phyloP scores from a whole-genome alignment of 2,113 vertebrate species.

The Rafetus swinhoei region DNA sequence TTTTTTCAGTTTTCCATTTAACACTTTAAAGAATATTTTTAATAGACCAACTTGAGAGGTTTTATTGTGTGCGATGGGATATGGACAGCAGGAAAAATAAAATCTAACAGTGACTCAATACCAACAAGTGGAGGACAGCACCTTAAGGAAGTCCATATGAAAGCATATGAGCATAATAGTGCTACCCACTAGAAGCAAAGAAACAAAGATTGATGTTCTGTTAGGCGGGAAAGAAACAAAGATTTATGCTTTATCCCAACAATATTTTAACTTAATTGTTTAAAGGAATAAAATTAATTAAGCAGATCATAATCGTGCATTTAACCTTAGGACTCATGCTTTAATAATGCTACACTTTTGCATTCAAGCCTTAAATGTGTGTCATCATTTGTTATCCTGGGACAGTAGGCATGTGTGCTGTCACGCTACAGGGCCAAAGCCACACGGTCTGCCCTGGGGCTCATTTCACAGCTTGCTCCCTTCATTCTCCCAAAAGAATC shows the following conservation, averaged over 20 bases:
- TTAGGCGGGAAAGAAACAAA: background rate
- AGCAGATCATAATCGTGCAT: constrained; percentile 16
- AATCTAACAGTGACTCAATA: background rate
- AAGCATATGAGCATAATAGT: background rate
- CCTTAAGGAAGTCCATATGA: constrained; percentile 24
- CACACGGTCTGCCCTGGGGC: constrained; percentile 10
- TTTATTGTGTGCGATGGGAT: constrained; percentile 42
- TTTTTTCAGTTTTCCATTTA: constrained; percentile 55
- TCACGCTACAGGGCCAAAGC: constrained; percentile 38
- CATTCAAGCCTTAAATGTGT: constrained; percentile 10
- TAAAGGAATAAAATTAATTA: constrained; percentile 12
- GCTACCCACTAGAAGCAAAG: background rate
- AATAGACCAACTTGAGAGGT: constrained; percentile 41
- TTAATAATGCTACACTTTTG: constrained; percentile 8
- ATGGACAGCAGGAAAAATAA: constrained; percentile 48
- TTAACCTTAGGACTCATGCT: background rate
- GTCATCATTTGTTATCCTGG: constrained; percentile 6
- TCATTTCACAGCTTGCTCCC: constrained; percentile 66
- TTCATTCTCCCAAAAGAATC: constrained; percentile 49
- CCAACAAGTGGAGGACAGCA: constrained; percentile 31
- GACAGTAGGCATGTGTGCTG: background rate
- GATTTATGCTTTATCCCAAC: background rate
- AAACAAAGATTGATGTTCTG: background rate
- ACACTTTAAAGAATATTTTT: constrained; percentile 62
- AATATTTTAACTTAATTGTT: background rate